Conservation (phyloP, 2,888 invertebrate genomes). For the Drosophila mercatorum region DNA sequence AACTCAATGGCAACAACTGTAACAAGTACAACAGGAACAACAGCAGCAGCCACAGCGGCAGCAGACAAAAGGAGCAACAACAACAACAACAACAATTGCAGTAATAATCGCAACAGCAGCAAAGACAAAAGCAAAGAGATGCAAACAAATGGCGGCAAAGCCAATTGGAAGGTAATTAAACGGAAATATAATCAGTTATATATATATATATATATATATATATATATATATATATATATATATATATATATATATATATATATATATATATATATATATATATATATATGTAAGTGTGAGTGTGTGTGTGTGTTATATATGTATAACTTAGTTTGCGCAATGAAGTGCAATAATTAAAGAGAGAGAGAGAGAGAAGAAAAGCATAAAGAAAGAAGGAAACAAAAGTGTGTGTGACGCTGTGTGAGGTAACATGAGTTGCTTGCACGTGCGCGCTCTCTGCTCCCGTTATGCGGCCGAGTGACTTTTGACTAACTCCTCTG, state of each 20-base stretch:
- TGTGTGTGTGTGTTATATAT: background rate
- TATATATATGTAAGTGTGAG: background rate
- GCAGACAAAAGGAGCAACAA: slow-evolving; percentile 70
- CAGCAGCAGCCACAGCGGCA: slow-evolving; percentile 50
- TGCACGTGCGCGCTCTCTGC: slow-evolving; percentile 48
- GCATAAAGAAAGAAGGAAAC: slow-evolving; percentile 41
- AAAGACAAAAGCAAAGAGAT: slow-evolving; percentile 81
- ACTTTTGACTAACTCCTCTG: slow-evolving; percentile 57
- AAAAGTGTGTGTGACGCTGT: slow-evolving; percentile 2
- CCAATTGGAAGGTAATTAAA: slow-evolving; percentile 83
- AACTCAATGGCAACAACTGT: slow-evolving; percentile 34
- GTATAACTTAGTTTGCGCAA: slow-evolving; percentile 33
- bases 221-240: slow-evolving; percentile 14
- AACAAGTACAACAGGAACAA: slow-evolving; percentile 54
- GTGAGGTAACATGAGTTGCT: slow-evolving; percentile 54
- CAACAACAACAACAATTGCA: slow-evolving; percentile 56
- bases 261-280: background rate
- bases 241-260: background rate
- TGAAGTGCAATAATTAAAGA: slow-evolving; percentile 49
- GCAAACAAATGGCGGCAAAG: slow-evolving; percentile 79
- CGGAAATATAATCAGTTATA: slow-evolving; percentile 20
- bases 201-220: slow-evolving; percentile 6
- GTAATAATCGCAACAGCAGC: slow-evolving; percentile 62
- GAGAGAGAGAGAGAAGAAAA: slow-evolving; percentile 9
- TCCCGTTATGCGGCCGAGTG: slow-evolving; percentile 69